These are phyloP conservation scores for Lytechinus pictus DNA, from an alignment of 35 echinoderm and acorn worm species.

Conservation along the genomic window DNA sequence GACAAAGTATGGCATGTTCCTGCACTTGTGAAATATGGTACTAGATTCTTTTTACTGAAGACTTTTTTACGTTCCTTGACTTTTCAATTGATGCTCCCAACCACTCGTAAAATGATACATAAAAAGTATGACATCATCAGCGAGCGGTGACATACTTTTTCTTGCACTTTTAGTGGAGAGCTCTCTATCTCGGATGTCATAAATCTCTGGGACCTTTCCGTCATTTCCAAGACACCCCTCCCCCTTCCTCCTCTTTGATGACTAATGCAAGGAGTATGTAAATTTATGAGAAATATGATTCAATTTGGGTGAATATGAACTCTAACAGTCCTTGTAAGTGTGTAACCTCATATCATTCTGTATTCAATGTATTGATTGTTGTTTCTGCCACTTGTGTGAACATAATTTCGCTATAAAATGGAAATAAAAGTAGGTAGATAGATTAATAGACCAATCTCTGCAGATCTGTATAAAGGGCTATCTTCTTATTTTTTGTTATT, in stretches of 20 bases:
- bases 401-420: not conserved
- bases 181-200: not conserved
- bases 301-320: not conserved
- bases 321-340: too few relatives aligned
- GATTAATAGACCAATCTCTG: not conserved
- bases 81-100: too few relatives aligned
- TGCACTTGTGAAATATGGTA: too few relatives aligned
- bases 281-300: not conserved
- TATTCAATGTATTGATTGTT: not conserved
- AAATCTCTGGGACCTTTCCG: not conserved
- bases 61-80: too few relatives aligned
- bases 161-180: not conserved
- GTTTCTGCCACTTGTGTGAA: not conserved
- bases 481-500: not conserved
- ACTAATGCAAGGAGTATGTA: not conserved
- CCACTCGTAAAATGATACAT: not conserved
- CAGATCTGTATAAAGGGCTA: not conserved
- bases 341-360: too few relatives aligned
- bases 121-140: not conserved
- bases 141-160: not conserved
- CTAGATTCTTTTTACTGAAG: too few relatives aligned
- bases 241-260: not conserved
- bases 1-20: too few relatives aligned
- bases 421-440: not conserved
- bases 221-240: not conserved